Base-by-base conservation (phyloP, 2,797 vertebrate species). In the Echeneis naucrates region DNA sequence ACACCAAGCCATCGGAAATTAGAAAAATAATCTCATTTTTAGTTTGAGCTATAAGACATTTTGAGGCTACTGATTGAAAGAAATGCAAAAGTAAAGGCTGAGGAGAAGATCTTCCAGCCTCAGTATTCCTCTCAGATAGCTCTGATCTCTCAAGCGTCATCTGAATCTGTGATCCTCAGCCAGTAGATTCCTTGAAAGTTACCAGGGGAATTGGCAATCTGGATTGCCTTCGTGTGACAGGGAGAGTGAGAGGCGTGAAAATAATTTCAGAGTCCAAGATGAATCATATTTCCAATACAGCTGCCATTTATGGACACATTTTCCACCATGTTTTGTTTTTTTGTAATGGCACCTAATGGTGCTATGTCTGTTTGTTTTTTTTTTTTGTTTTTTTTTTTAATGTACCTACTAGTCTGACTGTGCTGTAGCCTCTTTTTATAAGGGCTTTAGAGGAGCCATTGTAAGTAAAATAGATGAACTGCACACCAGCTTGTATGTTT, bases 231-330 rank as follows among this genome's bases (percentile, higher is more conserved):
- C 82, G 84, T 84, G 86, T 78, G 77, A 26, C 0, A 8, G 83
- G 85, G 87, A 83, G 72, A 80, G 70, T 42, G 81, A 83, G 82
- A 88, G 84, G 91, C 75, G 78, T 87, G 83, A 68, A 87, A 82
- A 88, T 87, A 76, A 91, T 93, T 93, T 92, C 84, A 91, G 83
- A 85, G 84, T 71, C 75, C 68, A 50, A 77, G 81, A 92, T 92
- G 88, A 92, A 90, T 93, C 89, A 83, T 5, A 21, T 77, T 87
- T 80, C 73, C 78, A 51, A 73, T 75, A 68, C 77, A 80, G 77
- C 79, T 83, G 81, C 84, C 83, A 82, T 86, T 90, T 88, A 90
- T 88, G 87, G 84, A 66, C 81, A 78, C 74, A 66, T 84, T 89
- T 85, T 83, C 60, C 59, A 63, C 73, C 51, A 48, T 77, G 32